Conservation (phyloP, 2,888 invertebrate species). For the Apotomis betuletana region DNA sequence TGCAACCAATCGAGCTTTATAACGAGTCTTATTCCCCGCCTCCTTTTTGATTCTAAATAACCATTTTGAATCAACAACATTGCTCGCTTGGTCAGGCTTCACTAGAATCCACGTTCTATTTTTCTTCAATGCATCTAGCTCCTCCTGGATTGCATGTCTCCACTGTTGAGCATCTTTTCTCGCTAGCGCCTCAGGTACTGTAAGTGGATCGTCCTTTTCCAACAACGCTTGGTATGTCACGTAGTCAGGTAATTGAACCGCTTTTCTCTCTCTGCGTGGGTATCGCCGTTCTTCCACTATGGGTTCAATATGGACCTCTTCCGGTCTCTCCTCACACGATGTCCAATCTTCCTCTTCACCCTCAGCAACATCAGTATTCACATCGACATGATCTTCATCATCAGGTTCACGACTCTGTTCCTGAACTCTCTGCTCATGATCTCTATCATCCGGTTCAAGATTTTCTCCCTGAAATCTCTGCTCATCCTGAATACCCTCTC, state of each 20-base stretch:
- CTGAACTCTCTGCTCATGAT: background rate
- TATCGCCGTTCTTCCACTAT: background rate
- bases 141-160: slow-evolving; percentile 1
- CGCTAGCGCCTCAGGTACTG: background rate
- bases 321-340: background rate
- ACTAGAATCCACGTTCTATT: background rate
- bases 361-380: background rate
- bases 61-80: background rate
- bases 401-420: background rate
- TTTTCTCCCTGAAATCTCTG: background rate
- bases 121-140: background rate
- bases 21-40: background rate
- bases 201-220: background rate
- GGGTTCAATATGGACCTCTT: background rate
- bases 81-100: background rate
- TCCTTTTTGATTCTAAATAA: background rate
- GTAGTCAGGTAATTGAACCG: background rate
- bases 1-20: background rate
- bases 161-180: background rate
- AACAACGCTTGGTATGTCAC: background rate
- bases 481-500: background rate
- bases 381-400: background rate
- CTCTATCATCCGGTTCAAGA: background rate
- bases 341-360: background rate
- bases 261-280: background rate